Conservation (phyloP, 2,113 vertebrate species). For the Cyphomyrus discorhynchus region DNA sequence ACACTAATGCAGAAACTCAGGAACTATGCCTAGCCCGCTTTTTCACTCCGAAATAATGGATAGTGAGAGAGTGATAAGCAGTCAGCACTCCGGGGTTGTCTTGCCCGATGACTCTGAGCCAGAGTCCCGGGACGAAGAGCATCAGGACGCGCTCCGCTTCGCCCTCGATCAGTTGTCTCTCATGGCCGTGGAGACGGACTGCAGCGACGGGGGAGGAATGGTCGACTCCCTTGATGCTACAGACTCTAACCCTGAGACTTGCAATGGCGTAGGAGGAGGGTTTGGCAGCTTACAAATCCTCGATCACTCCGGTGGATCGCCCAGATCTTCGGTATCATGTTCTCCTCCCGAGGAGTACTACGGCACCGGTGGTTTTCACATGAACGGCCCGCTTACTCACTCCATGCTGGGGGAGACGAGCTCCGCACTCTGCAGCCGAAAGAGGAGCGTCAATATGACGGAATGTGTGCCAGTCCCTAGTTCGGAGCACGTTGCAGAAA, state of each 20-base stretch:
- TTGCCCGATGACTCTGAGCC: constrained; percentile 57
- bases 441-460: constrained; percentile 80
- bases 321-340: constrained; percentile 59
- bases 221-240: constrained; percentile 48
- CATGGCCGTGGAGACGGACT: constrained; percentile 71
- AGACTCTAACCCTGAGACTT: constrained; percentile 52
- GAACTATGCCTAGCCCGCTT: constrained; percentile 73
- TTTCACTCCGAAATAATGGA: constrained; percentile 70
- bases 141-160: constrained; percentile 67
- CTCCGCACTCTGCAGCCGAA: constrained; percentile 70
- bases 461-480: constrained; percentile 79
- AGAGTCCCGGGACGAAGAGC: constrained; percentile 60
- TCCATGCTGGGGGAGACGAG: constrained; percentile 69
- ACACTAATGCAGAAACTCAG: constrained; percentile 60
- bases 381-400: constrained; percentile 57
- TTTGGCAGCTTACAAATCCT: constrained; percentile 64
- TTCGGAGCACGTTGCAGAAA: constrained; percentile 80
- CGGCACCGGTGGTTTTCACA: constrained; percentile 64
- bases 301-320: constrained; percentile 57
- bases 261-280: constrained; percentile 49
- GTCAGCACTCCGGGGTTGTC: constrained; percentile 55
- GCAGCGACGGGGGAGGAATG: constrained; percentile 43
- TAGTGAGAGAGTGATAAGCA: constrained; percentile 63
- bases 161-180: constrained; percentile 79
- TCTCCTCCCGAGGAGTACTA: constrained; percentile 72